Base-by-base conservation (phyloP, 1,140 invertebrate genomes). In the Galleria mellonella region DNA sequence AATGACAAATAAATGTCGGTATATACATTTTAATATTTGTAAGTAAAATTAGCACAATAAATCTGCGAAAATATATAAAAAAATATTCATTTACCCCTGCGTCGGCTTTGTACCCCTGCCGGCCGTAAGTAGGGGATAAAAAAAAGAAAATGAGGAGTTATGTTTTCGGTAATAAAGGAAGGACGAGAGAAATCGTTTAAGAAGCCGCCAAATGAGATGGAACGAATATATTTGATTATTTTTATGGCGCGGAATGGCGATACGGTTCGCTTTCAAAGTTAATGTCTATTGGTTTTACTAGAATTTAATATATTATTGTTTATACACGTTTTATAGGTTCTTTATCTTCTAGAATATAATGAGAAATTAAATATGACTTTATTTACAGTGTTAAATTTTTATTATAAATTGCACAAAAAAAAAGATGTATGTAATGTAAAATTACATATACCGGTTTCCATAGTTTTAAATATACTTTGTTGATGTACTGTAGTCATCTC, bases 211-310 rank as follows among this genome's bases (percentile, higher is more conserved):
- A 85, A 85, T 85, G 82, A 85, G 78, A 82, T 79, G 78, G 78
- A 83, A 85, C 78, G 75, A 83, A 85, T 85, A 85, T 77, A 83
- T 83, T 85, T 84, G 81, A 84, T 84, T 84, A 84, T 83, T 81
- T 83, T 84, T 83, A 84, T 83, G 78, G 70, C 71, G 51, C 51
- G 66, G 74, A 81, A 81, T 83, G 72, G 78, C 74, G 73, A 78
- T 81, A 79, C 72, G 76, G 61, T 35, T 33, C 47, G 51, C 46
- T 52, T 62, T 54, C 62, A 50, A 60, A 51, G 58, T 68, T 79
- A 76, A 84, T 76, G 68, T 73, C 61, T 82, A 72, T 82, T 84
- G 82, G 74, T 84, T 84, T 82, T 79, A 78, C 63, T 76, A 55
- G 56, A 75, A 63, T 73, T 72, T 72, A 70, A 81, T 75, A 62